Evolutionary conservation across 2,888 invertebrate genomes (phyloP).

Genomic region (Theodoxus fluviatilis): DNA sequence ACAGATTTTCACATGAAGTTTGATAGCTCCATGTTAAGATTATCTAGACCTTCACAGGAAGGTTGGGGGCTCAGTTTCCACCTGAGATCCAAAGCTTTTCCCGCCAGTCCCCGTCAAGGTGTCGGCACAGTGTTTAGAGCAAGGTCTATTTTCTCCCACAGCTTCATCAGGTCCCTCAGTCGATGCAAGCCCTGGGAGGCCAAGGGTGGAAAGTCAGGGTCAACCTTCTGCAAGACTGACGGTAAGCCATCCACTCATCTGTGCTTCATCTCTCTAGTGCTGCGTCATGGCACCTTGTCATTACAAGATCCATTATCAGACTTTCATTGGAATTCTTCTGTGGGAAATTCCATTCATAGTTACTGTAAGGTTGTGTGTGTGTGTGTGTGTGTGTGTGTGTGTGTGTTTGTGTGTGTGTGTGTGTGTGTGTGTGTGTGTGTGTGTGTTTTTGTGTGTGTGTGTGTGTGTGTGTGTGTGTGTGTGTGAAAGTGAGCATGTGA

Average conservation of each 20-base stretch:
- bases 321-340: too few species aligned
- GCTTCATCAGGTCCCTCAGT: slow-evolving; percentile 62
- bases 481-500: neutral
- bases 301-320: too few species aligned
- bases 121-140: neutral
- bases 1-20: too few species aligned
- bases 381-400: too few species aligned
- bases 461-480: slow-evolving; percentile 7
- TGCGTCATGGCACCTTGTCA: neutral
- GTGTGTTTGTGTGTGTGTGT: neutral
- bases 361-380: too few species aligned
- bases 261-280: neutral
- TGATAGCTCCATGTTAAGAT: too few species aligned
- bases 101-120: too few species aligned
- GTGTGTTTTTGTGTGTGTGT: slow-evolving; percentile 11
- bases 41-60: too few species aligned
- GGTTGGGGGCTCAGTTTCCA: too few species aligned
- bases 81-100: too few species aligned
- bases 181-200: slow-evolving; percentile 70
- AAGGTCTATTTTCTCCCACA: slow-evolving; percentile 35
- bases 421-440: slow-evolving; percentile 11
- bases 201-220: slow-evolving; percentile 96
- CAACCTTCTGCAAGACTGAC: slow-evolving; percentile 91
- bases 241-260: slow-evolving; percentile 65
- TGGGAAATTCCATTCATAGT: too few species aligned